These are phyloP conservation scores for Zophobas morio DNA, from an alignment of 1,140 invertebrate genomes.

Conservation along the genomic window DNA sequence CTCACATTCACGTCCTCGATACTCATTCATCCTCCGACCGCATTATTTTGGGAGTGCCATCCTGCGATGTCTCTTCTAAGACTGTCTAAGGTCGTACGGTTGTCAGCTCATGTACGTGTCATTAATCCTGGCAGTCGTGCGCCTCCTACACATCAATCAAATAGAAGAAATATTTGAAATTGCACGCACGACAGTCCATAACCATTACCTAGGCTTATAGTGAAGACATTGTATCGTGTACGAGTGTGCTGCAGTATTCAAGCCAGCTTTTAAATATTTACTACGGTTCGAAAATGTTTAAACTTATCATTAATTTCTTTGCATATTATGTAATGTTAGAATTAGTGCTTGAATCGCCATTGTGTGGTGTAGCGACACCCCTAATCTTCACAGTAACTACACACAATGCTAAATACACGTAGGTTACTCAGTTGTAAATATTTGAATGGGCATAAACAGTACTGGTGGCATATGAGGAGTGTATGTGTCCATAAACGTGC, in stretches of 20 bases:
- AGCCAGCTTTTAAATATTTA: neutral
- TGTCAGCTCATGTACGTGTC: constrained; percentile 46
- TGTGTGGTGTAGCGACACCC: too few species aligned
- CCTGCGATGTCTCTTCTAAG: constrained; percentile 38
- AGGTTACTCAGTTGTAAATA: too few species aligned
- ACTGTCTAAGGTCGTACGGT: constrained; percentile 32
- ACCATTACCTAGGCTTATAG: neutral
- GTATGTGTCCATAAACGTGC: too few species aligned
- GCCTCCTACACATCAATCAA: constrained; percentile 12
- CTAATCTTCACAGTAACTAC: too few species aligned
- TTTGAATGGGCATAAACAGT: too few species aligned
- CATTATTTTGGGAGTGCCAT: constrained; percentile 43
- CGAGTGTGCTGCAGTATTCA: too few species aligned
- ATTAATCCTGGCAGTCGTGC: constrained; percentile 41
- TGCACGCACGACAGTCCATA: neutral
- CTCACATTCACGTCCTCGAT: constrained; percentile 47
- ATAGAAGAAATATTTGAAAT: neutral
- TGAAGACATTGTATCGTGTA: neutral
- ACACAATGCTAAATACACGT: too few species aligned
- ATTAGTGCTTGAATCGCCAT: too few species aligned
- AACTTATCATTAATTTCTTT: too few species aligned
- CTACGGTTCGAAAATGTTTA: too few species aligned
- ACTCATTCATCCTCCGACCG: constrained; percentile 22
- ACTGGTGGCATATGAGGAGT: too few species aligned
- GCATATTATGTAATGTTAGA: too few species aligned